Conservation (phyloP, 2,888 invertebrate genomes). For the Holacanthella duospinosa region DNA sequence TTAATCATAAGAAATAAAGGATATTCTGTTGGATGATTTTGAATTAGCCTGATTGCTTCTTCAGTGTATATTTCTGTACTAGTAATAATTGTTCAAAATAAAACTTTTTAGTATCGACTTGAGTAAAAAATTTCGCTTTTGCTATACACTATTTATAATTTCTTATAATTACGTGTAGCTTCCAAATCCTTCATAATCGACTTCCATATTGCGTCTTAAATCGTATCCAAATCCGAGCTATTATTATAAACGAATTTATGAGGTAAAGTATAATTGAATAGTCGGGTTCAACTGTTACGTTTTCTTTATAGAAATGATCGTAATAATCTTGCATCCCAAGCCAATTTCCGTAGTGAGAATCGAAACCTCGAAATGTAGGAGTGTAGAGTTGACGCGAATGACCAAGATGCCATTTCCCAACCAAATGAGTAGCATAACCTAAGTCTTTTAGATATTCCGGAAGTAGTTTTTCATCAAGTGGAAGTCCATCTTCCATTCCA, state of each 20-base stretch:
- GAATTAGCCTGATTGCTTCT: slow-evolving; percentile 54
- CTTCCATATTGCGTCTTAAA: slow-evolving; percentile 51
- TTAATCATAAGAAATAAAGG: slow-evolving; percentile 52
- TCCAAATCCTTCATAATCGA: slow-evolving; percentile 49
- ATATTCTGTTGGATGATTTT: slow-evolving; percentile 44
- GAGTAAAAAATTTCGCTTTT: too few species aligned
- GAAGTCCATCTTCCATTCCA: slow-evolving; percentile 61
- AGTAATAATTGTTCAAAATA: neutral
- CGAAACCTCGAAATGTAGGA: slow-evolving; percentile 65
- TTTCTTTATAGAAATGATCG: slow-evolving; percentile 45
- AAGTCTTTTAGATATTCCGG: slow-evolving; percentile 55
- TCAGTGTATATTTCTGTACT: slow-evolving; percentile 54
- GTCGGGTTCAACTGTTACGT: slow-evolving; percentile 10
- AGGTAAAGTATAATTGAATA: neutral
- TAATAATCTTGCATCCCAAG: slow-evolving; percentile 68
- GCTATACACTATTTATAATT: too few species aligned
- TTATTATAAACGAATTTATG: slow-evolving; percentile 1
- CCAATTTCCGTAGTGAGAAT: slow-evolving; percentile 67
- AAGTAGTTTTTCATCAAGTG: slow-evolving; percentile 55
- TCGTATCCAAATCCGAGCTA: slow-evolving; percentile 48
- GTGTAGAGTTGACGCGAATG: slow-evolving; percentile 60
- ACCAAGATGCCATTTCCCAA: slow-evolving; percentile 85
- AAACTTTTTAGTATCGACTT: neutral
- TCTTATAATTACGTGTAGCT: slow-evolving; percentile 46
- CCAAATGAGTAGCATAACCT: slow-evolving; percentile 68